Percentiles rank a stretch among this genome's conserved stretches.
phyloP scores from a whole-genome alignment of 2,797 vertebrate genomes.

The Perodicticus potto region DNA sequence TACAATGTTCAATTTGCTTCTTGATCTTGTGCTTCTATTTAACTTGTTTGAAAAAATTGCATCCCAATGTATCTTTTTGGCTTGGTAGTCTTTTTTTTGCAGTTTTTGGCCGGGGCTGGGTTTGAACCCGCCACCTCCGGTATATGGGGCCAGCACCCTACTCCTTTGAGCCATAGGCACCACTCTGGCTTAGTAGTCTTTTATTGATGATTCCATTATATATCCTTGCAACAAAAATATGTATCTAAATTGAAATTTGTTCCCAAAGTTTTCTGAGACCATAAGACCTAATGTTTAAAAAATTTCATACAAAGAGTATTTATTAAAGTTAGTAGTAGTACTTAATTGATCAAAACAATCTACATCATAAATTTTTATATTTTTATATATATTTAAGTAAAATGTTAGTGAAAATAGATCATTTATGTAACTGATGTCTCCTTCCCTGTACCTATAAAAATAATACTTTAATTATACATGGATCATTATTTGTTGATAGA shows the following conservation, averaged over 20 bases:
- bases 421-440: not conserved
- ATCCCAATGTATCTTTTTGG: not conserved
- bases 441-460: not conserved
- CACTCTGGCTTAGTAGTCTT: not conserved
- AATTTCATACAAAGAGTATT: not conserved
- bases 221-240: not conserved
- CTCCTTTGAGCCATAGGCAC: too few relatives aligned
- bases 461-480: not conserved
- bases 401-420: not conserved
- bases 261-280: not conserved
- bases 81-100: not conserved
- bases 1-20: not conserved
- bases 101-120: too few relatives aligned
- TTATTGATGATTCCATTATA: not conserved
- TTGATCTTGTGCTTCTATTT: not conserved
- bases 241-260: conserved; percentile 10
- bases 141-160: too few relatives aligned
- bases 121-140: too few relatives aligned
- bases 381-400: not conserved
- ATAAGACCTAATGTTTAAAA: not conserved
- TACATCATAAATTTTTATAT: not conserved
- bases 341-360: not conserved
- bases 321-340: not conserved
- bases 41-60: not conserved
- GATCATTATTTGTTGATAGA: not conserved